Base-by-base conservation (phyloP, 2,888 invertebrate species). In the Spodoptera littoralis region DNA sequence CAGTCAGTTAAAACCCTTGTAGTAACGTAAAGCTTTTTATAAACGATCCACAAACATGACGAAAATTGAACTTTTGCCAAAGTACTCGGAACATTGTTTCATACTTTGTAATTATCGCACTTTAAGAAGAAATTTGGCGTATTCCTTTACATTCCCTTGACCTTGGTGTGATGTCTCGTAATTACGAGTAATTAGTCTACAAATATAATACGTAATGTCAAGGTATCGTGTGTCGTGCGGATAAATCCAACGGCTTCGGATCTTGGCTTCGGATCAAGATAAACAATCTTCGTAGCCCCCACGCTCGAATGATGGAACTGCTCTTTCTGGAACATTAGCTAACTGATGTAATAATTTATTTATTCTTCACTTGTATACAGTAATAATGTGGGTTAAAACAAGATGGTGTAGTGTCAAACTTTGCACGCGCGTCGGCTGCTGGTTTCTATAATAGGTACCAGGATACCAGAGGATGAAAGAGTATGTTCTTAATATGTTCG, bases 241-340 rank as follows among this genome's bases (percentile, higher is more conserved):
- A 84, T 84, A 77, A 83, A 83, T 85, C 81, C 71, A 75, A 80
- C 79, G 69, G 70, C 63, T 67, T 62, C 73, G 69, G 55, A 62
- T 72, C 60, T 92, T 92, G 92, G 92, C 92, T 68, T 52, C 51
- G 60, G 76, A 76, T 90, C 91, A 92, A 92, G 81, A 88, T 85
- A 90, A 90, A 91, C 87, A 89, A 60, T 78, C 61, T 78, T 82
- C 82, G 77, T 77, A 76, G 73, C 81, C 83, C 76, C 84, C 82
- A 83, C 84, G 84, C 84, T 44, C 45, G 62, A 67, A 82, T 88
- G 87, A 86, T 87, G 85, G 85, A 88, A 83, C 67, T 74, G 43
- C 70, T 78, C 71, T 66, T 84, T 85, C 84, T 86, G 84, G 84
- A 87, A 77, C 76, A 60, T 57, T 65, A 62, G 44, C 67, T 53